Evolutionary conservation across 2,113 vertebrate genomes (phyloP), one percentile per base, ranked within the genome.

Genomic region (Monopterus albus): DNA sequence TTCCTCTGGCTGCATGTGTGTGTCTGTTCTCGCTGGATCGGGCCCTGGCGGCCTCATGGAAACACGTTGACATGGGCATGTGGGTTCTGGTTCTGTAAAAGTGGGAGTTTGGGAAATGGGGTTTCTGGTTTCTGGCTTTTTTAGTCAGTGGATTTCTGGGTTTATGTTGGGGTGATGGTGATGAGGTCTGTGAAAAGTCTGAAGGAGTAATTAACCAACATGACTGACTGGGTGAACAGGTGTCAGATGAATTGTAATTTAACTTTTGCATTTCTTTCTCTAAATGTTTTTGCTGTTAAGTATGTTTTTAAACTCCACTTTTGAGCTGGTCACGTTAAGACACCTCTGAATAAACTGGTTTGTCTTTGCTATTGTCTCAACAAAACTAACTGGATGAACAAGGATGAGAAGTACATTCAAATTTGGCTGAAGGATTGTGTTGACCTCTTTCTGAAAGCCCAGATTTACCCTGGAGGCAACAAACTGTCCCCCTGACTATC

Each of bases 11-110:
- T 62, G 75, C 76, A 47, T 83, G 59, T 77, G 79, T 77, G 47
- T 68, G 47, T 57, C 36, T 75, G 73, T 69, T 70, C 36, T 7
- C 13, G 45, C 62, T 38, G 13, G 59, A 38, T 26, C 12, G 49
- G 53, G 42, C 46, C 13, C 46, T 13, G n/a, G 28, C 28, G 20
- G 64, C 53, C 65, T 72, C 81, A 81, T 53, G 72, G 57, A 31
- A 78, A 72, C 71, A 81, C 23, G 42, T 57, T 28, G 72, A 58
- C 72, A 42, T 26, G 9, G 47, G 56, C 66, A 20, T 68, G 65
- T 72, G 38, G 66, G 56, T 67, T 82, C 71, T 69, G 75, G 79
- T 60, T 75, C 65, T 71, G 62, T 71, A 38, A 67, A 61, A 74
- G 21, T 18, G 12, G 7, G 23, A 39, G 7, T 75, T 79, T 25